Evolutionary conservation across 2,113 vertebrate genomes (phyloP).

Genomic region (Cariama cristata): DNA sequence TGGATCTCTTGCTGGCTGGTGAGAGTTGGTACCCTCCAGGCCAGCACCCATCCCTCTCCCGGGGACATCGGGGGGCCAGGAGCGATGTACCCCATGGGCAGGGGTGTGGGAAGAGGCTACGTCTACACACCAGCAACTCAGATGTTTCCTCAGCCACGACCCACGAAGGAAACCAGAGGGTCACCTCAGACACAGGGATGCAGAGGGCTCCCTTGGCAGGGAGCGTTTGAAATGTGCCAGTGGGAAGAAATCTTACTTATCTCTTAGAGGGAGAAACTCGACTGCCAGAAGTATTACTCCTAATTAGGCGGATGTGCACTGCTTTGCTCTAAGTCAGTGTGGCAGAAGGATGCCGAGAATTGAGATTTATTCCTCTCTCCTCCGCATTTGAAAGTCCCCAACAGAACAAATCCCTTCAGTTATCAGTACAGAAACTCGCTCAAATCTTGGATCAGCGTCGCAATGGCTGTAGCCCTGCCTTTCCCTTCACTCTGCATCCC

Average conservation of each 20-base stretch:
- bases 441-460: rapidly evolving
- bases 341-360: background rate
- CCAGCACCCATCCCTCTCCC: background rate
- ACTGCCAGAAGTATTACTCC: background rate
- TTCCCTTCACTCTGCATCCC: rapidly evolving
- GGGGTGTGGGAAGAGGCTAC: rapidly evolving
- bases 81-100: rapidly evolving
- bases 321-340: background rate
- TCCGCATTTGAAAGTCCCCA: background rate
- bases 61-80: background rate
- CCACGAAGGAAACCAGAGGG: rapidly evolving
- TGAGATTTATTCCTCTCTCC: background rate
- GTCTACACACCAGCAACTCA: rapidly evolving
- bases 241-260: background rate
- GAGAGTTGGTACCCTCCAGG: too few relatives aligned
- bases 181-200: background rate
- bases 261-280: background rate
- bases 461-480: background rate
- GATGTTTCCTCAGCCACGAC: background rate
- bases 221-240: rapidly evolving
- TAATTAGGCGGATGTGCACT: rapidly evolving
- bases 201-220: background rate
- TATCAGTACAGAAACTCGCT: background rate
- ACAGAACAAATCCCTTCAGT: background rate
- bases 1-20: background rate